Percentiles rank a stretch among this genome's conserved stretches.
Evolutionary conservation across 2,888 invertebrate species (phyloP).

Genomic region (Brachypterus glaber): DNA sequence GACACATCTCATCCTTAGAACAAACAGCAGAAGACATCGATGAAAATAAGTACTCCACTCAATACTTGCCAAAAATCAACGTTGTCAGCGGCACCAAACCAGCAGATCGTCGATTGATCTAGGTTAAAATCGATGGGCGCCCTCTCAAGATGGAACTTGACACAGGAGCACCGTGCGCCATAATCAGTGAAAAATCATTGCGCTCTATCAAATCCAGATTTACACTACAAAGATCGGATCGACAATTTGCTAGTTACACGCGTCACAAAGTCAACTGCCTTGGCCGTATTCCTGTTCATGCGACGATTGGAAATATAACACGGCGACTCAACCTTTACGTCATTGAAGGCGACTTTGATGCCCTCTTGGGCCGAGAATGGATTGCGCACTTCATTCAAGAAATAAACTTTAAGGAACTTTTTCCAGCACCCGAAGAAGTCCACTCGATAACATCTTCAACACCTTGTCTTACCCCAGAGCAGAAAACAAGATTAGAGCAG

Average conservation of each 20-base stretch:
- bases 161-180: slow-evolving; percentile 14
- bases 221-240: slow-evolving; percentile 5
- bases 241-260: slow-evolving; percentile 11
- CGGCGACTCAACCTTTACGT: too few species aligned
- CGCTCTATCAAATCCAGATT: slow-evolving; percentile 3
- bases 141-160: slow-evolving; percentile 13
- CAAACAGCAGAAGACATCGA: slow-evolving; percentile 1
- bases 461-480: slow-evolving; percentile 4
- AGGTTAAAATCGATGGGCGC: slow-evolving; percentile 8
- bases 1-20: not conserved
- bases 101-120: slow-evolving; percentile 3
- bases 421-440: not conserved
- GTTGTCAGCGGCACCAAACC: slow-evolving; percentile 7
- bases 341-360: too few species aligned
- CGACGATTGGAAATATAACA: slow-evolving; percentile 1
- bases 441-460: slow-evolving; percentile 1
- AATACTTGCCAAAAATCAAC: slow-evolving; percentile 4
- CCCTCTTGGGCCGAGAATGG: too few species aligned
- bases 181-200: slow-evolving; percentile 10
- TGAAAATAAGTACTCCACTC: slow-evolving; percentile 1
- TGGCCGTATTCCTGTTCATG: slow-evolving; percentile 5
- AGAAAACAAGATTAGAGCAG: not conserved
- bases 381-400: too few species aligned
- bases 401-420: too few species aligned
- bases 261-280: slow-evolving; percentile 9